Conservation (phyloP, 2,797 vertebrate genomes). For the Danio choprae region DNA sequence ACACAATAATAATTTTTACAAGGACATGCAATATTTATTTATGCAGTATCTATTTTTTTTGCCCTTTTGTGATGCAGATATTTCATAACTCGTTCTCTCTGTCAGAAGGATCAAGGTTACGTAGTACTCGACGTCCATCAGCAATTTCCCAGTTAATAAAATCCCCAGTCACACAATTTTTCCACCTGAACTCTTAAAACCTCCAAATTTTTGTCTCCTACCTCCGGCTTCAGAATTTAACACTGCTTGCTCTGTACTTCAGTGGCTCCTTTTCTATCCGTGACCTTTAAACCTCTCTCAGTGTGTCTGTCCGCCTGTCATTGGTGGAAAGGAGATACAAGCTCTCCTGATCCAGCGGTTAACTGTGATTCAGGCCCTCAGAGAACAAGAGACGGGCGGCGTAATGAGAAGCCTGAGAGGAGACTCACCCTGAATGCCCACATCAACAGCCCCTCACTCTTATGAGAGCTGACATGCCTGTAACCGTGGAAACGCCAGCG, state of each 20-base stretch:
- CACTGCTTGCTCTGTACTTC: slow-evolving; percentile 12
- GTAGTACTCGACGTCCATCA: background rate
- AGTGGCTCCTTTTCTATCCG: slow-evolving; percentile 29
- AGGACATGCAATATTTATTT: slow-evolving; percentile 3
- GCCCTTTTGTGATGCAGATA: slow-evolving; percentile 13
- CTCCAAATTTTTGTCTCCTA: slow-evolving; percentile 13
- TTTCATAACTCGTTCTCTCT: background rate
- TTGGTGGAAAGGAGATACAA: slow-evolving; percentile 4
- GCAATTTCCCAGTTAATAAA: background rate
- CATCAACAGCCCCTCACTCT: slow-evolving; percentile 62
- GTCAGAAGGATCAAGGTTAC: background rate
- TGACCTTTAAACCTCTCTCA: slow-evolving; percentile 48
- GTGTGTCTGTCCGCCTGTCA: background rate
- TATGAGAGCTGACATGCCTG: slow-evolving; percentile 56
- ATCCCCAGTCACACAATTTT: background rate
- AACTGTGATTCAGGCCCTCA: slow-evolving; percentile 30
- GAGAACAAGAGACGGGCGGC: slow-evolving; percentile 24
- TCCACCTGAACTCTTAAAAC: slow-evolving; percentile 15
- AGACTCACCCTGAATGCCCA: slow-evolving; percentile 62
- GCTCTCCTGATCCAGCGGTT: slow-evolving; percentile 34
- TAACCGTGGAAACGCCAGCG: slow-evolving; percentile 53
- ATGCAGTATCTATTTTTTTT: background rate
- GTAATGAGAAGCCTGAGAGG: slow-evolving; percentile 29
- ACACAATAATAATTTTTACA: slow-evolving; percentile 16
- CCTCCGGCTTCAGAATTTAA: slow-evolving; percentile 19